These are phyloP conservation scores for Festucalex cinctus DNA, from an alignment of 2,113 vertebrate species.

Conservation along the genomic window DNA sequence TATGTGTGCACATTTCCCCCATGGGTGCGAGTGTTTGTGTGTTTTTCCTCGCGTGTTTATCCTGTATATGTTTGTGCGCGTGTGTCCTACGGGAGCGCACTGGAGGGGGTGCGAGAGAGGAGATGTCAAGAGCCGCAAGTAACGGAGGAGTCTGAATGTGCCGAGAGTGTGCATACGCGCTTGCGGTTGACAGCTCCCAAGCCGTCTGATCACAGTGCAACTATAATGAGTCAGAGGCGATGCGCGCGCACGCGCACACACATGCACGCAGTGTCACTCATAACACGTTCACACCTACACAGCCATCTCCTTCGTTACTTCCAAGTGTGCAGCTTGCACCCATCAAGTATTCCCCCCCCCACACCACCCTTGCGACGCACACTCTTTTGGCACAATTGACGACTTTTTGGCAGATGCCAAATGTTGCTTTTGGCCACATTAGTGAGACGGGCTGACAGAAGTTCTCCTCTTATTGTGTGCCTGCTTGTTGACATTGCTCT, in stretches of 20 bases:
- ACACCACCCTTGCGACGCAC: slow-evolving; percentile 13
- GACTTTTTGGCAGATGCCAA: slow-evolving; percentile 50
- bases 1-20: slow-evolving; percentile 15
- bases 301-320: slow-evolving; percentile 28
- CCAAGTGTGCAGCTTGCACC: slow-evolving; percentile 57
- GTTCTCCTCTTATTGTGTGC: not conserved
- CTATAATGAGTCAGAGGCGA: slow-evolving; percentile 71
- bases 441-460: slow-evolving; percentile 52
- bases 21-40: slow-evolving; percentile 10
- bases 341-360: slow-evolving; percentile 40
- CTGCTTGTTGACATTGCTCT: slow-evolving; percentile 18
- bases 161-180: slow-evolving; percentile 30
- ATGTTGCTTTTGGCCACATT: slow-evolving; percentile 58
- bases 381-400: slow-evolving; percentile 22
- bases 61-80: slow-evolving; percentile 8
- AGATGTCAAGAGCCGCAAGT: slow-evolving; percentile 68
- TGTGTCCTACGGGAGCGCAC: slow-evolving; percentile 53
- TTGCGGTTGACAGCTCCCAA: slow-evolving; percentile 59
- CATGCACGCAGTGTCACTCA: slow-evolving; percentile 20
- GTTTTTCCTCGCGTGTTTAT: slow-evolving; percentile 9
- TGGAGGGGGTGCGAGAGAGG: slow-evolving; percentile 59
- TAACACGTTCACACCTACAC: slow-evolving; percentile 18
- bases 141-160: slow-evolving; percentile 52
- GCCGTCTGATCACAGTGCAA: slow-evolving; percentile 66
- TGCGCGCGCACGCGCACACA: slow-evolving; percentile 39